Evolutionary conservation across 2,113 vertebrate species (phyloP).

Genomic region (Pyxicephalus adspersus): DNA sequence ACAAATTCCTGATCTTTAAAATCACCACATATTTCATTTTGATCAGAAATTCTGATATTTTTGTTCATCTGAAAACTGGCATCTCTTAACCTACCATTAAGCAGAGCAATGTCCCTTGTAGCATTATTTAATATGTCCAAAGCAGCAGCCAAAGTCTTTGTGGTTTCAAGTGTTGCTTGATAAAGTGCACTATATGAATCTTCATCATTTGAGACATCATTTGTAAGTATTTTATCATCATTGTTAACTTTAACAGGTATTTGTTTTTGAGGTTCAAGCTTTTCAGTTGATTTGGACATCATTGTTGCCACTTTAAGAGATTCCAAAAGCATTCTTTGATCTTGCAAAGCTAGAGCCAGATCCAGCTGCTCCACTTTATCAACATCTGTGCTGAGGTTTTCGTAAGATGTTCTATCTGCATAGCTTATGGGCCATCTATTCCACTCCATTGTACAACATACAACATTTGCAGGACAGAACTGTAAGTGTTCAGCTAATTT

Average conservation of each 20-base stretch:
- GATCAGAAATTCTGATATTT: constrained; percentile 65
- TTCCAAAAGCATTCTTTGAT: constrained; percentile 91
- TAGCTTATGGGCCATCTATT: constrained; percentile 96
- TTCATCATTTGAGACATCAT: constrained; percentile 84
- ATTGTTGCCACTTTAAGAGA: constrained; percentile 92
- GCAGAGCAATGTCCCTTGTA: constrained; percentile 80
- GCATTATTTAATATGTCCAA: constrained; percentile 87
- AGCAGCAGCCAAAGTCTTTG: constrained; percentile 89
- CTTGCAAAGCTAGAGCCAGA: constrained; percentile 95
- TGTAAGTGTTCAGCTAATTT: constrained; percentile 92
- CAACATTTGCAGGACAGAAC: constrained; percentile 92
- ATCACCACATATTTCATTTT: constrained; percentile 66
- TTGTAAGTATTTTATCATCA: constrained; percentile 76
- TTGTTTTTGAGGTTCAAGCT: constrained; percentile 73
- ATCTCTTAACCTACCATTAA: constrained; percentile 75
- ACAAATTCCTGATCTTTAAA: constrained; percentile 74
- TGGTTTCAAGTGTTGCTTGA: constrained; percentile 91
- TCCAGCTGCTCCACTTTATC: constrained; percentile 93
- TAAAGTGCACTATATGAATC: constrained; percentile 89
- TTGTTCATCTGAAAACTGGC: constrained; percentile 73
- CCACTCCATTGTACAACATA: constrained; percentile 99
- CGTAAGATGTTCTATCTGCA: constrained; percentile 90
- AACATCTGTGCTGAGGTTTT: constrained; percentile 89
- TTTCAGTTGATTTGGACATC: constrained; percentile 80
- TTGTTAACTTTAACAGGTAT: constrained; percentile 71